phyloP scores from a whole-genome alignment of 2,113 vertebrate species.

The Cyprinodon brontotheroides region DNA sequence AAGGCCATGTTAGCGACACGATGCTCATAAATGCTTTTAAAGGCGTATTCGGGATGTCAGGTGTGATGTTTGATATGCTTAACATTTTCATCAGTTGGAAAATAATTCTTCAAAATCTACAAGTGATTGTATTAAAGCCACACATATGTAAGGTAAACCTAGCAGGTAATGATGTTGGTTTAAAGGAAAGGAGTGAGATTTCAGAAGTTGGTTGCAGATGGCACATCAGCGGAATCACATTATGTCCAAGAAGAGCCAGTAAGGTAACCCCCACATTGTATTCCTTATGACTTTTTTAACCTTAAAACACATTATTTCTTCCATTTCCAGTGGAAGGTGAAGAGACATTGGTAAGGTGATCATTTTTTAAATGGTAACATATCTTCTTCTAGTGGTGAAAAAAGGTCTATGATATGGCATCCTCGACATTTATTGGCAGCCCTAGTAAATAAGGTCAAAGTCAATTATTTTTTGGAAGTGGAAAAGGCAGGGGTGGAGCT shows the following conservation, averaged over 20 bases:
- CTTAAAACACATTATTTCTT: slow-evolving; percentile 42
- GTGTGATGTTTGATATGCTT: slow-evolving; percentile 15
- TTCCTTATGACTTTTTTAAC: slow-evolving; percentile 48
- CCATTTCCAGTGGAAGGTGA: slow-evolving; percentile 30
- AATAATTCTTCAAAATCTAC: slow-evolving; percentile 23
- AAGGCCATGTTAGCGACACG: slow-evolving; percentile 42
- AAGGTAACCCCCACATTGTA: slow-evolving; percentile 32
- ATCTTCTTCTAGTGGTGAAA: slow-evolving; percentile 20
- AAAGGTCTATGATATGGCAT: slow-evolving; percentile 12
- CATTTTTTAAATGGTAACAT: slow-evolving; percentile 34
- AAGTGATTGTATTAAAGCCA: slow-evolving; percentile 50
- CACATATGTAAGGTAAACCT: slow-evolving; percentile 53
- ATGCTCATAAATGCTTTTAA: slow-evolving; percentile 45
- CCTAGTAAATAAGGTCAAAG: not conserved
- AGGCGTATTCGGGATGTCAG: not conserved
- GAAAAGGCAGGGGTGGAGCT: not conserved
- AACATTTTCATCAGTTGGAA: slow-evolving; percentile 36
- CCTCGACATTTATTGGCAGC: slow-evolving; percentile 15
- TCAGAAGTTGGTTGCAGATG: slow-evolving; percentile 38
- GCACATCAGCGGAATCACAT: slow-evolving; percentile 55
- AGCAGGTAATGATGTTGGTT: slow-evolving; percentile 34
- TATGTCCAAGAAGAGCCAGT: slow-evolving; percentile 41
- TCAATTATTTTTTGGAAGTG: not conserved
- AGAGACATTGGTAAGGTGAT: slow-evolving; percentile 29
- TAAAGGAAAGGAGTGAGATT: slow-evolving; percentile 43